Evolutionary conservation across 2,113 vertebrate species (phyloP), one percentile per base, ranked within the genome.

Genomic region (Forbesichthys agassizii): DNA sequence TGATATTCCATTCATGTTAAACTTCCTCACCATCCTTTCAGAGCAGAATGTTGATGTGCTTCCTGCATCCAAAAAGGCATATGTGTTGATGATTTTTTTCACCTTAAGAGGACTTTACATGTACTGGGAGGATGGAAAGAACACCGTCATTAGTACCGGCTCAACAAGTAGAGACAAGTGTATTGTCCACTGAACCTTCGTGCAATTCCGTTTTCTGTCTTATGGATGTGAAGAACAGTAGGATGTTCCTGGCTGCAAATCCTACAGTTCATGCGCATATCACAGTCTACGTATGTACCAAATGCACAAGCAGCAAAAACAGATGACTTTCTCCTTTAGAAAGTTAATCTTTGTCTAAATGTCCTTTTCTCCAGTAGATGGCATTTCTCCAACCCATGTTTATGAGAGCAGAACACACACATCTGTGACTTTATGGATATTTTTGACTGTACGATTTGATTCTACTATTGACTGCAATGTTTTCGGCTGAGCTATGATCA

Each of bases 21-120:
- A 8, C 59, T 61, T 61, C 11, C 59, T 61, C 59, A 61, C 46
- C 59, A 61, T 4, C 8, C 1, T 42, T 61, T 42, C 59, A 7
- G 33, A 42, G 12, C 59, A 46, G 13, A 61, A 61, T 61, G 59
- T 61, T 12, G 33, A 1, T 33, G 36, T 47, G 13, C 59, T 61
- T 5, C 33, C 59, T 46, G 33, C 53, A 64, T 78, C 64, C 11
- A 78, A n/a, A 16, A 78, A 56, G 11, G 75, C 65, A 73, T 73
- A 73, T 9, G 59, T 46, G 9, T 58, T 42, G 8, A 69, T 27
- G 18, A 64, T 46, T 7, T 62, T 6, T 42, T 56, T 16, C 33
- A 14, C 68, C 67, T 6, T 69, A 64, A 46, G 11, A 27, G 51
- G 74, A 48, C 55, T 77, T 71, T 12, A 77, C 68, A 33, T 77